Evolutionary conservation across 2,113 vertebrate genomes (phyloP), one percentile per base, ranked within the genome.

Genomic region (Todiramphus saurophagus): DNA sequence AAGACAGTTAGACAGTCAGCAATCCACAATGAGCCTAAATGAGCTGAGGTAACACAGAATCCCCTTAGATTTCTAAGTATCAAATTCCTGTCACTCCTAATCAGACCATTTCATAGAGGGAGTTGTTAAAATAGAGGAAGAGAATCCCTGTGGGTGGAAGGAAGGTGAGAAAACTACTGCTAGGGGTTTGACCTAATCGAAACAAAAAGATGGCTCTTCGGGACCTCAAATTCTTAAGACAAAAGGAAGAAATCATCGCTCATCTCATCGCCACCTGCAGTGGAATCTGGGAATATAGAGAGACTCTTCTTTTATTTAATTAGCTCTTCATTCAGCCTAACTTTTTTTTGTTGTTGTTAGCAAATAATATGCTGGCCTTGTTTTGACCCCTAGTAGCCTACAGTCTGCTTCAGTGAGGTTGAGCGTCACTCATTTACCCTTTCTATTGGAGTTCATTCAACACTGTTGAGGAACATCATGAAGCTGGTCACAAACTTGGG

Each of bases 1-100:
- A 95, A 98, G 97, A 98, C 98, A 98, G 97, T 98, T 89, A 98
- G 98, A 98, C 98, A 98, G 91, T 96, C 53, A 96, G 96, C 97
- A 98, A 98, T 97, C 97, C 98, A 97, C 97, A 97, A 79, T 10
- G 96, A 94, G 73, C 94, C 50, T 84, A 9, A 17, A 79, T 2
- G 82, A 91, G 86, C 96, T n/a, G 90, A 80, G 83, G 89, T 24
- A 43, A 94, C 96, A 73, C 2, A 11, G 21, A 93, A 69, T 74
- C 72, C 78, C 93, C 64, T 60, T 2, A 1, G 64, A 80, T 4
- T 35, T 20, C 35, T 0, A 33, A 74, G 14, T 12, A 20, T 3
- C 84, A 7, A 18, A 44, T 63, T 55, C 50, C 31, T 30, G 37
- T 9, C 70, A 24, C 39, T 74, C 60, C 89, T 51, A 37, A 46